Conservation (phyloP, 2,797 vertebrate genomes). For the Microchirus variegatus region DNA sequence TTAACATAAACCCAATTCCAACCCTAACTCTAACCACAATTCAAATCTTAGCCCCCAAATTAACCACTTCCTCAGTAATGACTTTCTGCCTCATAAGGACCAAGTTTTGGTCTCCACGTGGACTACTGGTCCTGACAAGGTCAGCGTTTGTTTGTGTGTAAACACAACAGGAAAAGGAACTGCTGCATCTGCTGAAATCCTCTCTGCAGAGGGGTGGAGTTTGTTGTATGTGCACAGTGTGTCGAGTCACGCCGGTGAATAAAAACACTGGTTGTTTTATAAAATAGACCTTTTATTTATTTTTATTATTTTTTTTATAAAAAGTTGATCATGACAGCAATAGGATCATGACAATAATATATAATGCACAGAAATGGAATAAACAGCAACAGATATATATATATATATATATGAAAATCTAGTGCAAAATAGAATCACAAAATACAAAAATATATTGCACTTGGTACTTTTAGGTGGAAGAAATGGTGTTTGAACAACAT, state of each 20-base stretch:
- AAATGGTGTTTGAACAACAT: constrained; percentile 65
- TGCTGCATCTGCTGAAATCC: too few species aligned
- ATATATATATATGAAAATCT: constrained; percentile 68
- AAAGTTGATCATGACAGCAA: constrained; percentile 69
- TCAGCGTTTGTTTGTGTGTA: too few species aligned
- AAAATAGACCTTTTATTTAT: constrained; percentile 76
- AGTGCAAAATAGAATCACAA: constrained; percentile 68
- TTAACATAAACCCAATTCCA: too few species aligned
- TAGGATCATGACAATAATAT: constrained; percentile 56
- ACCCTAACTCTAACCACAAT: too few species aligned
- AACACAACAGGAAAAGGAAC: too few species aligned
- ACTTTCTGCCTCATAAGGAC: too few species aligned
- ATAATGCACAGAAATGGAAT: constrained; percentile 71
- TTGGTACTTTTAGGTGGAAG: constrained; percentile 66
- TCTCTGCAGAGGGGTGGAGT: too few species aligned
- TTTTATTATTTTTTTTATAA: too few species aligned
- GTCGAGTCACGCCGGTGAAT: neutral
- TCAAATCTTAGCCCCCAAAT: too few species aligned
- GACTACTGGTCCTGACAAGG: too few species aligned
- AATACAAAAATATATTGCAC: constrained; percentile 80
- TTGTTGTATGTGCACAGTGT: neutral
- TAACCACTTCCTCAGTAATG: too few species aligned
- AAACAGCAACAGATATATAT: constrained; percentile 62
- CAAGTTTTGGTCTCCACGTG: too few species aligned
- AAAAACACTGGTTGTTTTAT: constrained; percentile 42